Base-by-base conservation (phyloP, 2,113 vertebrate genomes). In the Notothenia rossii region DNA sequence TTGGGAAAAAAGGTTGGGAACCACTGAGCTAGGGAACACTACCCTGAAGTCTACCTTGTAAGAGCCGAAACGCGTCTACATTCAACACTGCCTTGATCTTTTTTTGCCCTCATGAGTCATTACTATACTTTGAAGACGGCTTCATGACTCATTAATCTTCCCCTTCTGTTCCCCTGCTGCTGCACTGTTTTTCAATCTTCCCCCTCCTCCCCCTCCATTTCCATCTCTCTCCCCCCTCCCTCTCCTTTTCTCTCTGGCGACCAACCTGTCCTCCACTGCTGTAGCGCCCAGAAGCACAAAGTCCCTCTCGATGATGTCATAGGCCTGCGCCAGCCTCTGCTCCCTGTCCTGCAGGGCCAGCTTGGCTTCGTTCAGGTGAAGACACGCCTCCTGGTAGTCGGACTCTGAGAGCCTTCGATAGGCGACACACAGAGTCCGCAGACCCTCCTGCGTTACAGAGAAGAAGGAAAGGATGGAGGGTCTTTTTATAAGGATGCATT, bases 261-360 rank as follows among this genome's bases (percentile, higher is more conserved):
- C 91, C 53, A 58, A 99, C 98, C 97, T 95, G 93, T 99, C 98
- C 94, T 99, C 98, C 53, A 99, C 98, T 4, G 98, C 98, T 0
- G 98, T 99, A 62, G 98, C 98, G 6, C 98, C 98, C 60, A 99
- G 94, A 82, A 99, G 95, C 85, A 96, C 94, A 55, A 99, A 96
- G 75, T 97, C 96, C 51, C 86, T 96, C 93, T 99, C 98, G 7
- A 99, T 96, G 77, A 95, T 83, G 86, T 99, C 98, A 25, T 98
- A 99, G 10, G 96, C 97, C 87, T 98, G 97, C 0, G 97, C 96
- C 75, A 99, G 89, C 55, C 96, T 96, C 89, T 95, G 97, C 22
- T 99, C 98, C 64, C 97, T 94, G 56, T 99, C 98, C 70, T 97
- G 97, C 77, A 99, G 96, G 10, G 98, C 95, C 88, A 99, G 72